phyloP scores from a whole-genome alignment of 2,113 vertebrate genomes.

The Pionites leucogaster region DNA sequence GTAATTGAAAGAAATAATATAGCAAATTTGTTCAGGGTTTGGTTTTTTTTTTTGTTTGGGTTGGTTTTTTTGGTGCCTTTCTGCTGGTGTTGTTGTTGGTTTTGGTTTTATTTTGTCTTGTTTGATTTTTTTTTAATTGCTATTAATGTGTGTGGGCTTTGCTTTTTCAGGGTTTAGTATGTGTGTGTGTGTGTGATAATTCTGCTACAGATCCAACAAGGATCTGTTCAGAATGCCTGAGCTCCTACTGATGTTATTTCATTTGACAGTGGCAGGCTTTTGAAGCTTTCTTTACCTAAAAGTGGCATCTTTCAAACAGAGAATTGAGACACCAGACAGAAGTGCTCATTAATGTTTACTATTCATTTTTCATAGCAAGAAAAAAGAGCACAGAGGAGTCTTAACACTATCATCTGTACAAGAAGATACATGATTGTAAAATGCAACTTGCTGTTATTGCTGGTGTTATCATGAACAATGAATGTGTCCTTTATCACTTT shows the following conservation, averaged over 20 bases:
- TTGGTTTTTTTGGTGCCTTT: too few relatives aligned
- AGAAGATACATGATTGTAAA: neutral
- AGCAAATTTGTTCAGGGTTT: neutral
- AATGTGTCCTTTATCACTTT: constrained; percentile 17
- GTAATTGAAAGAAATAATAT: neutral
- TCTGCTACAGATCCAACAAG: neutral
- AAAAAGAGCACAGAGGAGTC: neutral
- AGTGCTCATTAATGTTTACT: neutral
- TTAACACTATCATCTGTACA: neutral
- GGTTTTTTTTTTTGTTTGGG: neutral
- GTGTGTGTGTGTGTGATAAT: neutral
- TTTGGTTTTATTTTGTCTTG: neutral
- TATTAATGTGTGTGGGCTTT: neutral
- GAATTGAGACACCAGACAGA: neutral
- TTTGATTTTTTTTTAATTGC: neutral
- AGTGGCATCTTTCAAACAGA: neutral
- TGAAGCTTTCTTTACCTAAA: constrained; percentile 2
- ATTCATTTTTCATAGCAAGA: constrained; percentile 23
- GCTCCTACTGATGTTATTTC: neutral
- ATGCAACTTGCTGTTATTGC: constrained; percentile 6
- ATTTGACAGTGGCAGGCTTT: neutral
- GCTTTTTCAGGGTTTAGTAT: too few relatives aligned
- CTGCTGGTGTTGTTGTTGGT: neutral
- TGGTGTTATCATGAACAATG: constrained; percentile 6
- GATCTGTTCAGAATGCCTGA: neutral